phyloP scores from a whole-genome alignment of 2,113 vertebrate genomes.

The Nycticebus coucang region DNA sequence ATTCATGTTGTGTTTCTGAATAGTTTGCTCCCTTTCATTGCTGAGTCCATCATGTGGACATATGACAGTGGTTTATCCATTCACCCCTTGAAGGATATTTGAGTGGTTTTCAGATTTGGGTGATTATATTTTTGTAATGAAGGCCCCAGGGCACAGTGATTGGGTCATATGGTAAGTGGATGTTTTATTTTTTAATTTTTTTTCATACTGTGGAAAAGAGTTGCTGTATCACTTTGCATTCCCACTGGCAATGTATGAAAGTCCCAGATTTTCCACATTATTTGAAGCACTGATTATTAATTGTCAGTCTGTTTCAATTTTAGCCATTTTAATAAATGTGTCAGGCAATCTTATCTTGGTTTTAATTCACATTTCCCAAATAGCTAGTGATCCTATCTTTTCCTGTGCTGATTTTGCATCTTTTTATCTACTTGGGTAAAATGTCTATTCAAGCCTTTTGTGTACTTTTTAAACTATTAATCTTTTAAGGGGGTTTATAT shows the following conservation, averaged over 20 bases:
- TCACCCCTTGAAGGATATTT: neutral
- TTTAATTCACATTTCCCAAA: conserved; percentile 19
- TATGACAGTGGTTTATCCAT: neutral
- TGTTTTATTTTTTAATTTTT: neutral
- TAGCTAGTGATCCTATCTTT: neutral
- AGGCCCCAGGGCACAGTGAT: neutral
- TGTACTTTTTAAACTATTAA: conserved; percentile 7
- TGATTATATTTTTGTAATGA: neutral
- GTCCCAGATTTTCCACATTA: neutral
- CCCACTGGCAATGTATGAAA: neutral
- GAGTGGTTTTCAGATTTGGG: neutral
- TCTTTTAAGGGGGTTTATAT: neutral
- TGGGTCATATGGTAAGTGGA: neutral
- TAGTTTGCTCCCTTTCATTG: neutral
- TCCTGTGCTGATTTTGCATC: neutral
- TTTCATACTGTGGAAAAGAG: neutral
- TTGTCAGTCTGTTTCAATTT: neutral
- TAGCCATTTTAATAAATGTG: neutral
- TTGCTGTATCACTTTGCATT: neutral
- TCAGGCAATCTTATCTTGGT: neutral
- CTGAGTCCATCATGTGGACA: neutral
- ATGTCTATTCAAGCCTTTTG: neutral
- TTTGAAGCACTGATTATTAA: neutral
- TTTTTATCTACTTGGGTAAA: neutral
- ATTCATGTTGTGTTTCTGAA: neutral